A percentile compares a stretch with the other conserved stretches of the same genome.
Conservation (phyloP, 2,113 vertebrate species). For the Catharus minimus region DNA sequence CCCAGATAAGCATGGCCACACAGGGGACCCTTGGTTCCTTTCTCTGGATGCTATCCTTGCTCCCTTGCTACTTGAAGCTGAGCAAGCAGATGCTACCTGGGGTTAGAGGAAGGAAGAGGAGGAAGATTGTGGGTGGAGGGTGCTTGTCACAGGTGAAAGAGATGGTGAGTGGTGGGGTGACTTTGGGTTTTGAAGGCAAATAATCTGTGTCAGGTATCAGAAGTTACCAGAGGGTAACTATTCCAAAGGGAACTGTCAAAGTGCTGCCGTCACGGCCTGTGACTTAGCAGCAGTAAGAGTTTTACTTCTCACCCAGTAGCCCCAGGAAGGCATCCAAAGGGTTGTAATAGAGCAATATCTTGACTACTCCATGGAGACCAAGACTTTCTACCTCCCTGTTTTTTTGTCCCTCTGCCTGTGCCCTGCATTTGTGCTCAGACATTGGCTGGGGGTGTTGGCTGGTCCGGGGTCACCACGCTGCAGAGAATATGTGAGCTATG, state of each 20-base stretch:
- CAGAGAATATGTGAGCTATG: neutral
- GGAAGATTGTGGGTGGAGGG: rapidly evolving
- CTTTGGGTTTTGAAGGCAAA: neutral
- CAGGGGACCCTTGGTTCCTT: rapidly evolving
- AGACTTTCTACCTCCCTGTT: neutral
- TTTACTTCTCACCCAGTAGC: neutral
- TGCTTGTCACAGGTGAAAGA: neutral
- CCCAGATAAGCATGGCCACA: neutral
- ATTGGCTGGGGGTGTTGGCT: neutral
- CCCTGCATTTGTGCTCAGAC: neutral
- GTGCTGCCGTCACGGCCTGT: neutral
- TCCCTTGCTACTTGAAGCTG: rapidly evolving
- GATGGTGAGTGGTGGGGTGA: neutral
- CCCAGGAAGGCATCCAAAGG: neutral
- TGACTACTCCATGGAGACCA: neutral
- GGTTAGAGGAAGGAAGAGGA: neutral
- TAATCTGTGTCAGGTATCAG: neutral
- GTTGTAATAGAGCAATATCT: neutral
- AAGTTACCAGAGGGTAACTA: neutral
- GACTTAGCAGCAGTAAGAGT: neutral
- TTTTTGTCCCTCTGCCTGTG: too few species aligned
- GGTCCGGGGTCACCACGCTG: neutral
- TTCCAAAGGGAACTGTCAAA: neutral
- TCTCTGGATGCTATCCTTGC: neutral
- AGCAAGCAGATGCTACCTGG: neutral